Base-by-base conservation (phyloP, 2,888 invertebrate species). In the Portevinia maculata region DNA sequence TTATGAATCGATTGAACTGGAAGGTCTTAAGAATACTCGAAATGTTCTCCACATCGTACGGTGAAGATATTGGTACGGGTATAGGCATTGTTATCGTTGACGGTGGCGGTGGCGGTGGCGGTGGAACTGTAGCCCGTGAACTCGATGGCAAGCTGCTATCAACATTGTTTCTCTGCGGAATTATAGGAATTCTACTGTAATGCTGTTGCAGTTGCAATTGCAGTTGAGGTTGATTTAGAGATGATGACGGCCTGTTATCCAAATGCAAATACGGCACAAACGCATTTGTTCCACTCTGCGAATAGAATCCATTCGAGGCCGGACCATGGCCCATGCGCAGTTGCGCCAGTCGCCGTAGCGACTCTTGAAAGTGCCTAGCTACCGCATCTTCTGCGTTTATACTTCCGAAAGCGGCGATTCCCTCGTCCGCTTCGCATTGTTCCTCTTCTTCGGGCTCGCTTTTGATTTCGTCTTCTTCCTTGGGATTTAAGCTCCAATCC, bases 311-410 rank as follows among this genome's bases (percentile, higher is more conserved):
- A 71, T 81, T 81, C 9, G 75, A 53, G 1, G 28, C 19, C 8
- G 32, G 37, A 0, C 17, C 37, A 7, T 37, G 44, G 32, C 39
- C 37, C 6, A 21, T 13, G 3, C 24, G 8, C 39, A 39, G 13
- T 9, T 17, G 44, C 9, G 73, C n/a, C 6, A 46, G 19, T 9
- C 48, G 55, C n/a, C 55, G 48, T 3, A 97, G 92, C 85, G 97
- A 96, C 92, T 97, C 96, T 88, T 96, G 96, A 91, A 97, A 97
- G 91, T 97, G 97, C 91, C 96, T 95, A 87, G 96, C 94, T 76
- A 97, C 95, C 84, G 95, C 94, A 52, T 69, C 44, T 13, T 87
- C n/a, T 34, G 53, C 7, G 4, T 1, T 46, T n/a, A 34, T 13
- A 11, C 7, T 34, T 13, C 34, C n/a, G n/a, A 50, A 7, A 19